These are phyloP conservation scores for Venusia cambrica DNA, from an alignment of 2,888 invertebrate species.

Conservation along the genomic window DNA sequence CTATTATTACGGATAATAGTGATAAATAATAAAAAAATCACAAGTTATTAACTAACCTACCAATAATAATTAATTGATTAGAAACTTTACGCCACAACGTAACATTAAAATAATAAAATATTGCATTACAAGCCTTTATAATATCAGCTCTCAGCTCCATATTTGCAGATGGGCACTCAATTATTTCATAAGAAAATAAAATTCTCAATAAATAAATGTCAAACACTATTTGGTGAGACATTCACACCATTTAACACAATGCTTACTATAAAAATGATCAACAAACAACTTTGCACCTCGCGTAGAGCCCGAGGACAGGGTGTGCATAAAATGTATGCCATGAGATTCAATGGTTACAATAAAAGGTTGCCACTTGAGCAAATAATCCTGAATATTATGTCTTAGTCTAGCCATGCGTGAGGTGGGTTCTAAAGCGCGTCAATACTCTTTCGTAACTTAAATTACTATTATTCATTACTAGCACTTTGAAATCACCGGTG, in stretches of 20 bases:
- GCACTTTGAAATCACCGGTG: constrained; percentile 59
- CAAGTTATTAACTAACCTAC: too few relatives aligned
- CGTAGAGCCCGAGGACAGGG: constrained; percentile 60
- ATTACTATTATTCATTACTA: constrained; percentile 38
- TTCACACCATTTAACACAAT: constrained; percentile 77
- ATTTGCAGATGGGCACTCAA: constrained; percentile 78
- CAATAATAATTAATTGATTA: constrained; percentile 36
- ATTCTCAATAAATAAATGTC: constrained; percentile 79
- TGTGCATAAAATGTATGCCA: constrained; percentile 63
- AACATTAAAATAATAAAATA: constrained; percentile 39
- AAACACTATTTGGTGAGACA: constrained; percentile 77
- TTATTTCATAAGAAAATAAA: constrained; percentile 78
- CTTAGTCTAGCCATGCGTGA: constrained; percentile 72
- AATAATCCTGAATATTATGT: constrained; percentile 69
- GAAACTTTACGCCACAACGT: constrained; percentile 37
- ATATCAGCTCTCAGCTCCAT: constrained; percentile 59
- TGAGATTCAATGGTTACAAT: constrained; percentile 77
- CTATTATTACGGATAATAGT: constrained; percentile 36
- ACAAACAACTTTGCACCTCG: constrained; percentile 78
- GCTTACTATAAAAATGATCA: constrained; percentile 79
- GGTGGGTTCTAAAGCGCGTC: constrained; percentile 67
- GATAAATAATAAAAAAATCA: constrained; percentile 35
- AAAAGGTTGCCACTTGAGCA: constrained; percentile 76
- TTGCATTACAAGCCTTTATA: constrained; percentile 46
- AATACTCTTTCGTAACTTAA: constrained; percentile 44